Evolutionary conservation across 2,888 invertebrate genomes (phyloP), one percentile per base, ranked within the genome.

Genomic region (Cephonodes hylas): DNA sequence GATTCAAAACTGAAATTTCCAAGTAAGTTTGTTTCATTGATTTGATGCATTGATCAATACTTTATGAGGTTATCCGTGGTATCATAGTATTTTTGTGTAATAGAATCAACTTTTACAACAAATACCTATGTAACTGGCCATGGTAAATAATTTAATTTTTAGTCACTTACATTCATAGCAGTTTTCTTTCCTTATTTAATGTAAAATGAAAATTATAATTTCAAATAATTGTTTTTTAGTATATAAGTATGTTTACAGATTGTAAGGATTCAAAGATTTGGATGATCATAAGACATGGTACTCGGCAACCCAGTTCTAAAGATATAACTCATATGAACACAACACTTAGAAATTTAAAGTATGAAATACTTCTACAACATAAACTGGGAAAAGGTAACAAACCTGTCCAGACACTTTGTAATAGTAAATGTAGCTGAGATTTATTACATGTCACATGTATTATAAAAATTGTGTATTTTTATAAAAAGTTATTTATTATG

Each of bases 221-320:
- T 18, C 1, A 22, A 25, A 42, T n/a, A 48, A 42, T 64, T 58
- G 22, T 18, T 42, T 0, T 18, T 75, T 82, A n/a, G n/a, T n/a
- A n/a, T n/a, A n/a, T n/a, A n/a, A n/a, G n/a, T n/a, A n/a, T n/a
- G n/a, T n/a, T n/a, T n/a, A n/a, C 71, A 96, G 96, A 93, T 71
- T 96, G 96, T 74, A 88, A 83, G 67, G 93, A 94, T 53, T 84
- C 86, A 44, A 95, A 96, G 82, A 94, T 96, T 64, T 97, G 97
- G 97, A 93, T 96, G 85, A 74, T 96, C 20, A 83, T 95, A 42
- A 93, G 97, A 4, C 97, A 97, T 86, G 97, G 97, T 3, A 95
- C 96, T n/a, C 93, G 97, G 67, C 93, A 95, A 81, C 96, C 96
- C 0, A 93, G 94, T 69, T 81, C 83, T 59, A 91, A 93, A 64